A percentile compares a stretch with the other conserved stretches of the same genome.
Evolutionary conservation across 1,140 invertebrate genomes (phyloP).

Genomic region (Brachionus rubens): DNA sequence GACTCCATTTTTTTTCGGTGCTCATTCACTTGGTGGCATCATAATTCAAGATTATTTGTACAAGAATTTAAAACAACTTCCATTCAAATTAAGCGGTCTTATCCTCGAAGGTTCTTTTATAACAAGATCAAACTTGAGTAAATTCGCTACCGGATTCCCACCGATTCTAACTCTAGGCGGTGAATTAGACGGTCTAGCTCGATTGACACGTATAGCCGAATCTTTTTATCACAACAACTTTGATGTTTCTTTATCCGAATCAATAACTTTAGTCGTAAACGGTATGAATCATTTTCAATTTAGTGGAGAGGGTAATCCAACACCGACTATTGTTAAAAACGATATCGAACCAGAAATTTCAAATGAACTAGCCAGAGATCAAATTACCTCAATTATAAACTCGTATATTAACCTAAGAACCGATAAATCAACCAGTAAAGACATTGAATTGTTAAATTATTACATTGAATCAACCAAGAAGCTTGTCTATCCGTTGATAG

Average conservation of each 20-base stretch:
- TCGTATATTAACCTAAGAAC: slow-evolving; percentile 6
- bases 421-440: background rate
- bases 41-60: slow-evolving; percentile 7
- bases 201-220: slow-evolving; percentile 28
- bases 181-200: slow-evolving; percentile 45
- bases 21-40: slow-evolving; percentile 35
- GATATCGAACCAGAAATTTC: slow-evolving; percentile 34
- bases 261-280: background rate
- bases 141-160: background rate
- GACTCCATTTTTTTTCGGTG: slow-evolving; percentile 27
- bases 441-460: background rate
- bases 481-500: background rate
- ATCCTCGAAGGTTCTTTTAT: slow-evolving; percentile 38
- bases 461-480: background rate
- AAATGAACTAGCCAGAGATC: background rate
- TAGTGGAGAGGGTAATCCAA: background rate
- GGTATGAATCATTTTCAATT: slow-evolving; percentile 46
- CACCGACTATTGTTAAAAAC: slow-evolving; percentile 14
- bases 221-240: slow-evolving; percentile 1
- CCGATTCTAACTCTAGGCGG: slow-evolving; percentile 8
- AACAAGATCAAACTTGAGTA: background rate
- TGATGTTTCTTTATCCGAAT: background rate
- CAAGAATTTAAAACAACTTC: background rate
- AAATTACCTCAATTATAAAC: background rate
- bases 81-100: slow-evolving; percentile 34